These are phyloP conservation scores for Heliothis subflexa DNA, from an alignment of 1,140 invertebrate species.

Conservation along the genomic window DNA sequence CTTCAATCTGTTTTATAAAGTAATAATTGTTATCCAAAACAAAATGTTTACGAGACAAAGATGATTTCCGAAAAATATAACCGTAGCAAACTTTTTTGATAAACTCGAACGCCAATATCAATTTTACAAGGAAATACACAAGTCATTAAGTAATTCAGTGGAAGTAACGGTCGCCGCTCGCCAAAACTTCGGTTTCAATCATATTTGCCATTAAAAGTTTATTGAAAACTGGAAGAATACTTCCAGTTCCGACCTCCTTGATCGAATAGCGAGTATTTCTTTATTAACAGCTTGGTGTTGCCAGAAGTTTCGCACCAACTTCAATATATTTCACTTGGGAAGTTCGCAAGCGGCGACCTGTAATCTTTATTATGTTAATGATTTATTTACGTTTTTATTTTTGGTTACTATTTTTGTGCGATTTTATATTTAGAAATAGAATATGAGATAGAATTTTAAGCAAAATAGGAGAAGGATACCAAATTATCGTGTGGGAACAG, in stretches of 20 bases:
- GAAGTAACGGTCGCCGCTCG: slow-evolving; percentile 18
- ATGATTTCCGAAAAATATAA: not conserved
- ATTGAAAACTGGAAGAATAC: slow-evolving; percentile 39
- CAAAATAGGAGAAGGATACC: no score
- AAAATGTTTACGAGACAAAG: not conserved
- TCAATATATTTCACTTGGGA: slow-evolving; percentile 37
- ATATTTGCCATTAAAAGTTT: slow-evolving; percentile 49
- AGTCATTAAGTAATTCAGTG: slow-evolving; percentile 33
- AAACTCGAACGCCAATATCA: slow-evolving; percentile 12
- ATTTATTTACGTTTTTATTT: slow-evolving; percentile 26
- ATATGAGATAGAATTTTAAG: not conserved
- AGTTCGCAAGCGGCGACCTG: slow-evolving; percentile 32
- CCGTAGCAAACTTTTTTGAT: slow-evolving; percentile 19
- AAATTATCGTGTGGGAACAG: no score
- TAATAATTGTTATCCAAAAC: not conserved
- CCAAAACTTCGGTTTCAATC: slow-evolving; percentile 45
- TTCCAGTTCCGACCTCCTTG: slow-evolving; percentile 25
- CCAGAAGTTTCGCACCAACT: slow-evolving; percentile 24
- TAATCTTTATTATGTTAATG: slow-evolving; percentile 33
- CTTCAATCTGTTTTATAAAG: no score
- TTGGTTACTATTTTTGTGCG: not conserved
- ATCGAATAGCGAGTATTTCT: slow-evolving; percentile 48
- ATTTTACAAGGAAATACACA: slow-evolving; percentile 25
- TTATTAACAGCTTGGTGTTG: slow-evolving; percentile 48
- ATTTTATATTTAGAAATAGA: not conserved